Percentiles rank a stretch among this genome's conserved stretches.
Conservation (phyloP, 2,113 vertebrate species). For the Propithecus coquereli region DNA sequence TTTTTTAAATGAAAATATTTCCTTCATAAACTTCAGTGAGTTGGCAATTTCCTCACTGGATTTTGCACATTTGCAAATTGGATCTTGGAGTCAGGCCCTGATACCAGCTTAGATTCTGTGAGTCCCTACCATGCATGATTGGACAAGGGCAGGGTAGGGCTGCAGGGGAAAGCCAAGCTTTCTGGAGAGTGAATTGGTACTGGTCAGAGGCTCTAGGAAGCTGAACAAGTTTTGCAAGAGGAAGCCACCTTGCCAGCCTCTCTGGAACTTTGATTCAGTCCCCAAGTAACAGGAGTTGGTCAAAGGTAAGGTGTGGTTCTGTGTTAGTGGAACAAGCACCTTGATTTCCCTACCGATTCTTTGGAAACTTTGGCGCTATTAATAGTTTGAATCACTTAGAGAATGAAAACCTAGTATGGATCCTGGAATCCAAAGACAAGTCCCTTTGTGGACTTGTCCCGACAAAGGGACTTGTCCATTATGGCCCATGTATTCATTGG, state of each 20-base stretch:
- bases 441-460: no score
- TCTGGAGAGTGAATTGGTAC: not conserved
- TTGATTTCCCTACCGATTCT: not conserved
- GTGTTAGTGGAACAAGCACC: not conserved
- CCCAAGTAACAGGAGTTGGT: not conserved
- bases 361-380: not conserved
- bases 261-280: not conserved
- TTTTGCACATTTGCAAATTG: conserved; percentile 13
- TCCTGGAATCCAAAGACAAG: not conserved
- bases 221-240: not conserved
- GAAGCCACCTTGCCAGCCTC: not conserved
- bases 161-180: not conserved
- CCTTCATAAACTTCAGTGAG: not conserved
- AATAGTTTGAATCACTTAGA: not conserved
- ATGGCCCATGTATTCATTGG: not conserved
- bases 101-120: not conserved
- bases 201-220: not conserved
- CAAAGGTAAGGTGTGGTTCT: not conserved
- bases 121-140: not conserved
- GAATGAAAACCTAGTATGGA: not conserved
- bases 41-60: not conserved
- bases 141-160: not conserved
- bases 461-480: not conserved
- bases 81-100: not conserved
- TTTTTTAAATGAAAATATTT: conserved; percentile 16